Conservation (phyloP, 2,888 invertebrate genomes). For the Salpingus planirostris region DNA sequence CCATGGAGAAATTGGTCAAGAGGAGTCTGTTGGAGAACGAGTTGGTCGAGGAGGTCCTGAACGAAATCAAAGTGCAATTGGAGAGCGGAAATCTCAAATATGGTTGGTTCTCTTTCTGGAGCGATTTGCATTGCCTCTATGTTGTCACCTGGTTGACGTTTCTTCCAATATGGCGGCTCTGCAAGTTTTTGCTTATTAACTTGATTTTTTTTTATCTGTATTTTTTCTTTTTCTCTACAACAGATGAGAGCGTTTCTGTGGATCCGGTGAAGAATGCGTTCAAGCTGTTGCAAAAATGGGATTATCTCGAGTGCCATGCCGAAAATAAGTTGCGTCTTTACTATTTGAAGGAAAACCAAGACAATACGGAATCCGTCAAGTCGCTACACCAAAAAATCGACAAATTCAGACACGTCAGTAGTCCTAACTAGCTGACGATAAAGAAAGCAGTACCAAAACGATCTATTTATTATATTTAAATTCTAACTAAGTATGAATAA, state of each 20-base stretch:
- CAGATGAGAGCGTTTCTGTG: constrained; percentile 81
- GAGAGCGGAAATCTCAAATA: constrained; percentile 51
- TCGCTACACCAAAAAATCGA: constrained; percentile 31
- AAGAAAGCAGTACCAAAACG: too few relatives aligned
- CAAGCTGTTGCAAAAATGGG: constrained; percentile 73
- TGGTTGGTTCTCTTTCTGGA: too few relatives aligned
- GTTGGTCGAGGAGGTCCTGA: constrained; percentile 56
- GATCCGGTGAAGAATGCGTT: constrained; percentile 81
- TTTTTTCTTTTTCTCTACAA: constrained; percentile 24
- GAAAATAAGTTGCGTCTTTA: constrained; percentile 36
- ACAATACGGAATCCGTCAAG: constrained; percentile 30
- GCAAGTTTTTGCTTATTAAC: too few relatives aligned
- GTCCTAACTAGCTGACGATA: too few relatives aligned
- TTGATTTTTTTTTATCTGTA: not conserved
- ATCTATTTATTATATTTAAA: too few relatives aligned
- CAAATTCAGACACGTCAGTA: constrained; percentile 25
- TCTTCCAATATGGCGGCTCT: too few relatives aligned
- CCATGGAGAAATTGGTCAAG: constrained; percentile 48
- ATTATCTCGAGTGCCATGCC: constrained; percentile 55
- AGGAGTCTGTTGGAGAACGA: constrained; percentile 55
- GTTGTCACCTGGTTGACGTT: not conserved
- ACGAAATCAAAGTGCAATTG: constrained; percentile 55
- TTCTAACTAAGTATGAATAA: not conserved
- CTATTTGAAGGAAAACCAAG: constrained; percentile 34
- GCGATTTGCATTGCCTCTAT: too few relatives aligned